Evolutionary conservation across 2,113 vertebrate species (phyloP).

Genomic region (Salvelinus alpinus): DNA sequence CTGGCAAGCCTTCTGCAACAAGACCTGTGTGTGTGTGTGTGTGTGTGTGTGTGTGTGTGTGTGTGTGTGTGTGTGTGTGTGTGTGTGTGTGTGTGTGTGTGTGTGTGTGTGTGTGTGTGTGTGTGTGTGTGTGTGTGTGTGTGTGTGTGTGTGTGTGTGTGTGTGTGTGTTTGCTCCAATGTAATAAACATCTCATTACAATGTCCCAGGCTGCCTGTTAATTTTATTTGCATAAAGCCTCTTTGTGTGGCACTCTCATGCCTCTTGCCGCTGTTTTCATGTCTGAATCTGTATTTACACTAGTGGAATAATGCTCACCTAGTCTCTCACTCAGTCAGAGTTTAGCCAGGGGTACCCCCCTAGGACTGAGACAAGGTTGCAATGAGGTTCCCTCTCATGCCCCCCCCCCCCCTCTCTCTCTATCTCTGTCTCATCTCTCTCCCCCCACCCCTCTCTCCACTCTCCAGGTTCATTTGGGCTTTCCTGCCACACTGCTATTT

Average conservation of each 20-base stretch:
- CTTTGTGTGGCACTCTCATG: constrained; percentile 48
- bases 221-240: constrained; percentile 62
- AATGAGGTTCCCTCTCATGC: background rate
- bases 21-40: constrained; percentile 37
- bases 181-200: constrained; percentile 73
- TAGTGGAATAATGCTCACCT: constrained; percentile 6
- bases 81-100: too few relatives aligned
- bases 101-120: too few relatives aligned
- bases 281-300: constrained; percentile 34
- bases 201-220: constrained; percentile 57
- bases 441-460: constrained; percentile 11
- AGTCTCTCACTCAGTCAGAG: background rate
- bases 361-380: too few relatives aligned
- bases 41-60: constrained; percentile 25
- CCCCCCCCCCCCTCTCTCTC: background rate
- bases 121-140: too few relatives aligned
- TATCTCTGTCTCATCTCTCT: background rate
- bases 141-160: constrained; percentile 25
- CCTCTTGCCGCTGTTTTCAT: constrained; percentile 21
- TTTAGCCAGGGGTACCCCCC: background rate
- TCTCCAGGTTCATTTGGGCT: constrained; percentile 10
- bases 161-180: constrained; percentile 35
- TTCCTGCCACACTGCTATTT: constrained; percentile 28
- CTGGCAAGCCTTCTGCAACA: too few relatives aligned
- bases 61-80: too few relatives aligned